Evolutionary conservation across 2,113 vertebrate genomes (phyloP).

Genomic region (Charina bottae): DNA sequence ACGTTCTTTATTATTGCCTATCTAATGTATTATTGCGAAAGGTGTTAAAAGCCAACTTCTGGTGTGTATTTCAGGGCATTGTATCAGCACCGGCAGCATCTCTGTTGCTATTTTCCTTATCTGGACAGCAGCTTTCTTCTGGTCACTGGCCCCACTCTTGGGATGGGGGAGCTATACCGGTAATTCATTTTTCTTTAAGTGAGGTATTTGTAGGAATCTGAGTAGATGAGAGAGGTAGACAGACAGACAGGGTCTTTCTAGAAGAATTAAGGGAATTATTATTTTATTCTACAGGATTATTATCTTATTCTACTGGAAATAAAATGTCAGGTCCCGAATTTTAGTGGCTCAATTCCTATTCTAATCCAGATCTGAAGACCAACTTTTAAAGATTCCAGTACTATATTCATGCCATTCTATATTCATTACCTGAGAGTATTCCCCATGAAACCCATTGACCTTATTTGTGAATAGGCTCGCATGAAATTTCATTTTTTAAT

Average conservation of each 20-base stretch:
- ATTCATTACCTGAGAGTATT: neutral
- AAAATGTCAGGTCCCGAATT: neutral
- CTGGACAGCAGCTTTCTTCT: slow-evolving; percentile 85
- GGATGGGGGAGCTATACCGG: slow-evolving; percentile 92
- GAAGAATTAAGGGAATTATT: neutral
- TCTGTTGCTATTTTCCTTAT: slow-evolving; percentile 78
- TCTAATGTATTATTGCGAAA: neutral
- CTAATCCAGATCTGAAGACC: neutral
- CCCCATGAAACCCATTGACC: neutral
- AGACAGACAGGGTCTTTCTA: neutral
- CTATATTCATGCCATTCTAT: neutral
- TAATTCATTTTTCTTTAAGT: slow-evolving; percentile 52
- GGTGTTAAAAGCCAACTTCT: neutral
- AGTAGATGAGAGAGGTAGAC: too few relatives aligned
- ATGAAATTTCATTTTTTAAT: neutral
- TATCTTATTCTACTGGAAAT: neutral
- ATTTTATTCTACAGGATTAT: too few relatives aligned
- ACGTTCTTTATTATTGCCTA: neutral
- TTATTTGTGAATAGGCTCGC: neutral
- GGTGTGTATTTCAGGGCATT: slow-evolving; percentile 73
- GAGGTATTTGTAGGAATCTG: neutral
- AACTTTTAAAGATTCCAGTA: neutral
- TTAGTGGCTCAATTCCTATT: neutral
- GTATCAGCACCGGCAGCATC: slow-evolving; percentile 80
- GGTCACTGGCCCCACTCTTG: slow-evolving; percentile 84